phyloP scores from a whole-genome alignment of 2,888 invertebrate genomes.

The Cryptocephalus moraei region DNA sequence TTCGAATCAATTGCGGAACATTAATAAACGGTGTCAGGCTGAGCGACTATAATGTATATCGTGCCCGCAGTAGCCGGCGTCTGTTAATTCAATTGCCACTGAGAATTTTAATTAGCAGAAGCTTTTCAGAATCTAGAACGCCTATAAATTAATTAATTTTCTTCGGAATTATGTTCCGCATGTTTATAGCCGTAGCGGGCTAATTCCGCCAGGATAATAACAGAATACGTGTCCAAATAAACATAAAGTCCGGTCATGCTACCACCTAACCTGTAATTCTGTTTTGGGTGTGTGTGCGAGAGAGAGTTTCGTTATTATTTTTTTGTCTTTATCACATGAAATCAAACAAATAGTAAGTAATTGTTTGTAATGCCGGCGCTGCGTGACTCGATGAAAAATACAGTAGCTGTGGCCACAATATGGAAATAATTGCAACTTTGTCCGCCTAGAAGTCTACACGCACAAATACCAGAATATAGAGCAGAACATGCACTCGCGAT shows the following conservation, averaged over 20 bases:
- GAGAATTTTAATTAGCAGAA: no score
- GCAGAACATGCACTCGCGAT: no score
- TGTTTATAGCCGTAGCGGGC: no score
- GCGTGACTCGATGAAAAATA: slow-evolving; percentile 34
- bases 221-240: neutral
- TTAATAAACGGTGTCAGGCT: no score
- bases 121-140: no score
- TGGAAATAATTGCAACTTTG: slow-evolving; percentile 33
- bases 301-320: neutral
- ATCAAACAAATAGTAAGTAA: slow-evolving; percentile 30
- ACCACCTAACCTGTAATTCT: neutral
- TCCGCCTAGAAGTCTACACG: slow-evolving; percentile 36
- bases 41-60: no score
- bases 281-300: neutral
- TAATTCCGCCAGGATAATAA: neutral
- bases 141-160: no score
- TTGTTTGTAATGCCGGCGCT: slow-evolving; percentile 30
- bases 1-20: no score
- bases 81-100: no score
- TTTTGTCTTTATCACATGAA: slow-evolving; percentile 19
- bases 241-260: neutral
- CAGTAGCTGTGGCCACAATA: slow-evolving; percentile 24
- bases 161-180: no score
- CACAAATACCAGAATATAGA: slow-evolving; percentile 13
- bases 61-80: no score